Conservation (phyloP, 2,113 vertebrate genomes). For the Bucco capensis region DNA sequence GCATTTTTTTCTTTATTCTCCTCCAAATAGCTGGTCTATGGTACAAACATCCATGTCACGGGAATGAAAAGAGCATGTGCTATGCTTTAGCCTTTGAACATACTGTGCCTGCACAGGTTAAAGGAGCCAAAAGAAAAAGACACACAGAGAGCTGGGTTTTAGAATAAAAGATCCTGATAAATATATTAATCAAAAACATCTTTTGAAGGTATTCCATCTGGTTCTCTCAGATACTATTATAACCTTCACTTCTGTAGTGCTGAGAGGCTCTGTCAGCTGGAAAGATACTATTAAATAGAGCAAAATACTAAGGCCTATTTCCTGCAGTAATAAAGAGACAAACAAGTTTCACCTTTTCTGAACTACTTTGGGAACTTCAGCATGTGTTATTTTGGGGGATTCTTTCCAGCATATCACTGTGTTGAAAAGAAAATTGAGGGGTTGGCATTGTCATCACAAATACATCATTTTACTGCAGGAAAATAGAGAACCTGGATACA, state of each 20-base stretch:
- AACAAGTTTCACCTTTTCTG: not conserved
- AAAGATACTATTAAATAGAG: not conserved
- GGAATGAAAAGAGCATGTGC: conserved; percentile 9
- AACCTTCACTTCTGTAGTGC: not conserved
- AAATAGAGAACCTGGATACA: not conserved
- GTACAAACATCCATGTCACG: not conserved
- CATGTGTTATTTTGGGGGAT: not conserved
- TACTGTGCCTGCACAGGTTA: conserved; percentile 16
- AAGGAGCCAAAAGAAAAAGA: not conserved
- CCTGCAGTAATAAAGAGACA: not conserved
- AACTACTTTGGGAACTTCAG: not conserved
- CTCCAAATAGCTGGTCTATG: conserved; percentile 13
- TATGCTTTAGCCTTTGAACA: conserved; percentile 2
- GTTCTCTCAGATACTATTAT: not conserved
- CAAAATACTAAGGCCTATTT: not conserved
- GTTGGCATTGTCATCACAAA: not conserved
- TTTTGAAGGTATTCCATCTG: not conserved
- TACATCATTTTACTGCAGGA: not conserved
- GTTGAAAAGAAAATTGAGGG: not conserved
- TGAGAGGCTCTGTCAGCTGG: not conserved
- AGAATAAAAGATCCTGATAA: conserved; percentile 1
- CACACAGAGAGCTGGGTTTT: not conserved
- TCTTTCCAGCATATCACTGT: not conserved
- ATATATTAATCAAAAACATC: not conserved
- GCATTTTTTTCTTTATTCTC: conserved; percentile 41